Evolutionary conservation across 2,113 vertebrate genomes (phyloP).

Genomic region (Barbus barbus): DNA sequence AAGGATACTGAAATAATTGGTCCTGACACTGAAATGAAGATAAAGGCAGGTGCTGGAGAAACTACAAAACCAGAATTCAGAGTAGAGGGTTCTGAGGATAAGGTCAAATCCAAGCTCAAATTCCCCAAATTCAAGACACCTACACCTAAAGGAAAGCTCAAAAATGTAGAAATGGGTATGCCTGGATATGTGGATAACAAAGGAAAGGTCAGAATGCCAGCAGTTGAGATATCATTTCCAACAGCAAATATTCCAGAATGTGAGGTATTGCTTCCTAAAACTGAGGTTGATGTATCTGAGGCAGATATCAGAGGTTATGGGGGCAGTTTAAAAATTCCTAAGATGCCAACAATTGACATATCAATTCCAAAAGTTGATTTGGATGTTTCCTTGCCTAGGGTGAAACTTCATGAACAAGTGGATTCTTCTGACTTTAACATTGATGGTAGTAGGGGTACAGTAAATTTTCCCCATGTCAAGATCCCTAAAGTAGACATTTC

Average conservation of each 20-base stretch:
- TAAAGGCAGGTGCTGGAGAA: slow-evolving; percentile 53
- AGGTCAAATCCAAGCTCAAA: slow-evolving; percentile 69
- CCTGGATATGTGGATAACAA: slow-evolving; percentile 58
- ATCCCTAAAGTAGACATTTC: slow-evolving; percentile 66
- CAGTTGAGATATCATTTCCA: slow-evolving; percentile 72
- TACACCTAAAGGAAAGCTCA: slow-evolving; percentile 63
- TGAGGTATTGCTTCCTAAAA: slow-evolving; percentile 66
- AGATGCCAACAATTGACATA: slow-evolving; percentile 70
- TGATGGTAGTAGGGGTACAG: slow-evolving; percentile 42
- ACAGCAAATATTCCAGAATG: slow-evolving; percentile 61
- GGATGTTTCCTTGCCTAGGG: slow-evolving; percentile 64
- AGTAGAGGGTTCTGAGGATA: slow-evolving; percentile 58
- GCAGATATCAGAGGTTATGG: slow-evolving; percentile 71
- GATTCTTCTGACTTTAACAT: slow-evolving; percentile 29
- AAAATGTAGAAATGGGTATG: slow-evolving; percentile 54
- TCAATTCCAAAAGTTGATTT: slow-evolving; percentile 78
- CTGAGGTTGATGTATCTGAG: slow-evolving; percentile 67
- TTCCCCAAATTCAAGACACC: slow-evolving; percentile 72
- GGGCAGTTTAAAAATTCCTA: slow-evolving; percentile 71
- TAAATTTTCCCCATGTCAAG: slow-evolving; percentile 55
- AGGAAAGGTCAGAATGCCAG: slow-evolving; percentile 74
- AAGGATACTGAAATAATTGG: slow-evolving; percentile 65
- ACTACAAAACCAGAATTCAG: slow-evolving; percentile 60
- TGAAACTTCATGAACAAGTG: slow-evolving; percentile 51
- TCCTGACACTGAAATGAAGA: slow-evolving; percentile 65